Evolutionary conservation across 1,140 invertebrate genomes (phyloP).

Genomic region (Cydia strobilella): DNA sequence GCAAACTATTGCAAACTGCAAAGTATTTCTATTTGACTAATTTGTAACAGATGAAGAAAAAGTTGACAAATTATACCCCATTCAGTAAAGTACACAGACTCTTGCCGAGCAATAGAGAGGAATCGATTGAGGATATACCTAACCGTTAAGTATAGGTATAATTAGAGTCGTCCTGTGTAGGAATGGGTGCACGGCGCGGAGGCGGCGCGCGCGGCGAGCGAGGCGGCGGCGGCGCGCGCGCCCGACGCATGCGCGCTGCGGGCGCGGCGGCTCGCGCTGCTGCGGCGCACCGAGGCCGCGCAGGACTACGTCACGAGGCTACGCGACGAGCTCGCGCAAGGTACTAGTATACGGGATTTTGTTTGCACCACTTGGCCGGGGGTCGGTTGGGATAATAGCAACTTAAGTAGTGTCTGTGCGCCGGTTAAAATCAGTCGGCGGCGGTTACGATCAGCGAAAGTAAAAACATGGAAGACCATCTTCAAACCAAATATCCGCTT

Average conservation of each 20-base stretch:
- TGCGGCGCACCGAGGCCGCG: background rate
- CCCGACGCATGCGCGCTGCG: slow-evolving; percentile 24
- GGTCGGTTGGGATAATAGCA: too few relatives aligned
- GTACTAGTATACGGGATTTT: background rate
- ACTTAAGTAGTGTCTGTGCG: background rate
- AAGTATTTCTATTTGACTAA: too few relatives aligned
- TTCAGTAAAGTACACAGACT: too few relatives aligned
- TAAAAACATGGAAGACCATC: too few relatives aligned
- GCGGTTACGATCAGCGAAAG: too few relatives aligned
- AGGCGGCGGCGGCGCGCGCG: slow-evolving; percentile 41
- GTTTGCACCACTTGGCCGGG: background rate
- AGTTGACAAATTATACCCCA: too few relatives aligned
- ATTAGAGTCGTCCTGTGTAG: slow-evolving; percentile 34
- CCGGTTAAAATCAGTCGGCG: background rate
- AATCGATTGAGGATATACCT: background rate
- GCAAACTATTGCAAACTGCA: too few relatives aligned
- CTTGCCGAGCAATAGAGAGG: too few relatives aligned
- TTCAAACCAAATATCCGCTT: too few relatives aligned
- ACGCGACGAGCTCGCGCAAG: slow-evolving; percentile 39
- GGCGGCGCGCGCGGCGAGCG: slow-evolving; percentile 45
- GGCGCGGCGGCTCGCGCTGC: slow-evolving; percentile 34
- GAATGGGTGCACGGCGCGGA: slow-evolving; percentile 42
- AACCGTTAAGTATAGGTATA: too few relatives aligned
- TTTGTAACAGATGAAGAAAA: too few relatives aligned
- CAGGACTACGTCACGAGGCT: slow-evolving; percentile 32